Evolutionary conservation across 2,888 invertebrate genomes (phyloP), one percentile per base, ranked within the genome.

Genomic region (Cryptus armator): DNA sequence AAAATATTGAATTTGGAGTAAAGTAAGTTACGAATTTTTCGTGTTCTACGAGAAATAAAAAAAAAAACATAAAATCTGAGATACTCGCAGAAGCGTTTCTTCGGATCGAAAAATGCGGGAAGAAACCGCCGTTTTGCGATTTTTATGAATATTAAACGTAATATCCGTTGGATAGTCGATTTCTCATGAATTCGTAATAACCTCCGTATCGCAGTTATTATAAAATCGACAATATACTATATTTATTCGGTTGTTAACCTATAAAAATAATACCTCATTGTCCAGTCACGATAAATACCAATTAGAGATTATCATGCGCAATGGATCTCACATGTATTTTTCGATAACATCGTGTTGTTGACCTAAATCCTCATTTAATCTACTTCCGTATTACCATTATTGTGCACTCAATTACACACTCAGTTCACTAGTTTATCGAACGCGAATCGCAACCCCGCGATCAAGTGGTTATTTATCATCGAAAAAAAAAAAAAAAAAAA

Each of bases 381-480:
- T 56, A 24, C 56, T 24, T 56, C 56, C 56, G 24, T 19, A 56
- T 56, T 24, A 24, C 56, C 12, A 24, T 24, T 56, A 24, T 56
- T 56, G 56, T 19, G 24, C 56, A 19, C 56, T 62, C 44, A 51
- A 46, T 74, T 74, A 62, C 32, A 56, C 24, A 56, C 56, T 56
- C 24, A 9, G 24, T 24, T 24, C 19, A 3, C 19, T 37, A 51
- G 66, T 37, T 43, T 67, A 77, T 53, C 44, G 76, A 24, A 24
- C 66, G 16, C 66, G 51, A 53, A 67, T 37, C 29, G 44, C 51
- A 53, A 29, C 37, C 5, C 43, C 51, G 9, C 53, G 9, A 56
- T 56, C 56, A 10, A 24, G 19, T 24, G 56, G n/a, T 56, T 56
- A 24, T 56, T 56, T 56, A 56, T 56, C 56, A 19, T 5, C 56